phyloP scores from a whole-genome alignment of 1,140 invertebrate genomes.

The Patella vulgata region DNA sequence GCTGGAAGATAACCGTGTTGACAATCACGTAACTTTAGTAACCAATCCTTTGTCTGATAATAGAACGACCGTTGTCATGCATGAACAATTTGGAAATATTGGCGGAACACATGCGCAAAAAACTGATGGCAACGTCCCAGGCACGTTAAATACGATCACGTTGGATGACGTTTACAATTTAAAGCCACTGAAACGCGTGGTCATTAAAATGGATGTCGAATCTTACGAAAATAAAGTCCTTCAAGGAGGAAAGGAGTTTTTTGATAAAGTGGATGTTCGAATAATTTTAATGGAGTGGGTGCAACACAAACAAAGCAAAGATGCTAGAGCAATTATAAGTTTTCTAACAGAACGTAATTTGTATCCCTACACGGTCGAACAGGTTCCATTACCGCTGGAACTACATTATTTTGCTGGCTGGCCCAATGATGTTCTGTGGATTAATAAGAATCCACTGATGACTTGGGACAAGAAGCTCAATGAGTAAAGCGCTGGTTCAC shows the following conservation, averaged over 20 bases:
- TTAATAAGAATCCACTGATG: too few species aligned
- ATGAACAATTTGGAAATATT: not conserved
- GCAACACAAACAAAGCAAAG: not conserved
- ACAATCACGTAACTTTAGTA: conserved; percentile 4
- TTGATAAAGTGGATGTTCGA: conserved; percentile 2
- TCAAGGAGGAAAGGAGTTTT: not conserved
- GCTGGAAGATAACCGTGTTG: not conserved
- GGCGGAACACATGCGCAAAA: conserved; percentile 3
- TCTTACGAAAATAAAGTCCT: conserved; percentile 1
- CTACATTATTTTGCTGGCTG: too few species aligned
- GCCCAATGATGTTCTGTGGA: too few species aligned
- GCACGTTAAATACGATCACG: not conserved
- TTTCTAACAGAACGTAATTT: too few species aligned
- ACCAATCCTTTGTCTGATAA: conserved; percentile 2
- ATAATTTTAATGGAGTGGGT: conserved; percentile 9
- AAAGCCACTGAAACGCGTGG: not conserved
- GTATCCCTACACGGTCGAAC: too few species aligned
- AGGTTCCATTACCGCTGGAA: too few species aligned
- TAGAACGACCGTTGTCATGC: not conserved
- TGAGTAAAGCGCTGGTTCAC: too few species aligned
- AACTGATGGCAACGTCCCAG: not conserved
- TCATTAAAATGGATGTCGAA: conserved; percentile 16
- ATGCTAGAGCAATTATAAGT: too few species aligned
- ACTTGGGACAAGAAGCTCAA: too few species aligned
- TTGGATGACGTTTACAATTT: not conserved